Conservation (phyloP, 1,140 invertebrate genomes). For the Monochamus saltuarius region DNA sequence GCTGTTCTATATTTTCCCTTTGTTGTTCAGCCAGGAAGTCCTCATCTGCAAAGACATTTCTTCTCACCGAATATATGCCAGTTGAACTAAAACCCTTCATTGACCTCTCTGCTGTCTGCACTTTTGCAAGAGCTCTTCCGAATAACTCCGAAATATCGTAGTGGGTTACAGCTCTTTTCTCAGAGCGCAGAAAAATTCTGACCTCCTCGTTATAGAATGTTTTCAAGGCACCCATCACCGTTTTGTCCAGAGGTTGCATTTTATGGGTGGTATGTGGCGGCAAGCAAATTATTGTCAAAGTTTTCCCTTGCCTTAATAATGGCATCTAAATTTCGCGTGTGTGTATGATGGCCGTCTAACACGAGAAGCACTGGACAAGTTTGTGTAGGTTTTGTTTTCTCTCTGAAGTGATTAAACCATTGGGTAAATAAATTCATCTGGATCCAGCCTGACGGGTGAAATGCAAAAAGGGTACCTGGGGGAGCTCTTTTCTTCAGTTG, state of each 20-base stretch:
- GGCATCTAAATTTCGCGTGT: conserved; percentile 32
- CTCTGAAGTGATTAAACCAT: conserved; percentile 41
- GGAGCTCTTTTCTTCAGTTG: conserved; percentile 39
- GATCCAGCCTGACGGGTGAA: conserved; percentile 45
- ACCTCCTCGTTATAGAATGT: conserved; percentile 34
- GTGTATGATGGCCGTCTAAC: conserved; percentile 39
- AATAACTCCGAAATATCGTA: conserved; percentile 20
- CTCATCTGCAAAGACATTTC: conserved; percentile 24
- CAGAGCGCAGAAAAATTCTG: conserved; percentile 18
- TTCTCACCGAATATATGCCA: conserved; percentile 23
- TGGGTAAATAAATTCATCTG: conserved; percentile 33
- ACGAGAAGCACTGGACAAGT: conserved; percentile 34
- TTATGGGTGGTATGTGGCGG: conserved; percentile 46
- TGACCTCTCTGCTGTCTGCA: conserved; percentile 16
- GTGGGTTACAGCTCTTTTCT: conserved; percentile 18
- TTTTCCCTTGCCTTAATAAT: conserved; percentile 39
- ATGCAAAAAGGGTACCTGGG: conserved; percentile 38
- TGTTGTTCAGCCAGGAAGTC: conserved; percentile 25
- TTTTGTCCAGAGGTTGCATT: conserved; percentile 48
- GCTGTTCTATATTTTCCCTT: background rate
- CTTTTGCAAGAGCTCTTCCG: conserved; percentile 23
- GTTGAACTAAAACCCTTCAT: conserved; percentile 35
- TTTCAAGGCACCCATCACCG: conserved; percentile 39
- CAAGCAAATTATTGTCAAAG: conserved; percentile 37
- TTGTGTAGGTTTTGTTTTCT: conserved; percentile 25